These are phyloP conservation scores for Sanderia malayensis DNA, from an alignment of 30 jellyfish, hydroid and myxozoan genomes.

Conservation along the genomic window DNA sequence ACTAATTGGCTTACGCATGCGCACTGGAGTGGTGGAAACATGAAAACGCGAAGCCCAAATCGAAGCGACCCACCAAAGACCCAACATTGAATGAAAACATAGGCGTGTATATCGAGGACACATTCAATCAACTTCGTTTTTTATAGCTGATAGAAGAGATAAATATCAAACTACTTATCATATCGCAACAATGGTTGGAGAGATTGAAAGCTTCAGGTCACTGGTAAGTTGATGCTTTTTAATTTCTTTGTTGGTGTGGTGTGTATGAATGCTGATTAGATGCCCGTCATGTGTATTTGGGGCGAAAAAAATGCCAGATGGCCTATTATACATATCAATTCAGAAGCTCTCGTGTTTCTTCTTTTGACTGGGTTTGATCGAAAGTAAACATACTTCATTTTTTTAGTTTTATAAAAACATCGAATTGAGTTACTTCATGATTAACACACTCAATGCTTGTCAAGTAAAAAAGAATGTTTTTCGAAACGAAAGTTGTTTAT, in stretches of 20 bases:
- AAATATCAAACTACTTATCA: not conserved
- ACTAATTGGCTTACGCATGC: slow-evolving; percentile 23
- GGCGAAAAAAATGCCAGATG: no score
- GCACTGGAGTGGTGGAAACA: not conserved
- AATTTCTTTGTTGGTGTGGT: no score
- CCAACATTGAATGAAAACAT: slow-evolving; percentile 10
- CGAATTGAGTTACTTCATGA: no score
- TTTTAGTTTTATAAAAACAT: no score
- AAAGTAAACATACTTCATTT: not conserved
- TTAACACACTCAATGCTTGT: no score
- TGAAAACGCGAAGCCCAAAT: not conserved
- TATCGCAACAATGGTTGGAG: slow-evolving; percentile 45
- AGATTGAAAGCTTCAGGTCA: slow-evolving; percentile 63
- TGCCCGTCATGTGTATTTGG: no score
- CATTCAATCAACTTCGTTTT: not conserved
- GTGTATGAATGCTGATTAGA: no score
- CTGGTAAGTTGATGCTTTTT: slow-evolving; percentile 40
- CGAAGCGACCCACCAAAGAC: slow-evolving; percentile 34
- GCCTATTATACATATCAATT: no score
- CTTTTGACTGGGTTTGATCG: no score
- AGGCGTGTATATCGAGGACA: slow-evolving; percentile 24
- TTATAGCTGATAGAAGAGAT: not conserved
- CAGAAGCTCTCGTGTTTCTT: no score
- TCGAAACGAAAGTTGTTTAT: no score
- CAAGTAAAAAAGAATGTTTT: no score